Conservation (phyloP, 2,888 invertebrate genomes). For the Iphiclides podalirius region DNA sequence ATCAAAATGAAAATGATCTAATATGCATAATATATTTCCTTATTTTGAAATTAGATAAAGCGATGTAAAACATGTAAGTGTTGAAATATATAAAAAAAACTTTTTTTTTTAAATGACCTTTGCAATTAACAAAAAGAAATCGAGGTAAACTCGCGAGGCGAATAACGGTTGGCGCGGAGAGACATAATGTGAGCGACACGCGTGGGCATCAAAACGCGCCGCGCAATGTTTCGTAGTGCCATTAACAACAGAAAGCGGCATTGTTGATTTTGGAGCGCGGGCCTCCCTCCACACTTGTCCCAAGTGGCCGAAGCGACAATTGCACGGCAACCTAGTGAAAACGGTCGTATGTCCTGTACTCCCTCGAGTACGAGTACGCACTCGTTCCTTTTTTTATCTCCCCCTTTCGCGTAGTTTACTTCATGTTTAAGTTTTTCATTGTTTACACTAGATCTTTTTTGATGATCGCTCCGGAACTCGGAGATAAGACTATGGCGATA, state of each 20-base stretch:
- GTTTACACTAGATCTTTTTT: slow-evolving; percentile 29
- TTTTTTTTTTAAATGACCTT: too few relatives aligned
- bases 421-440: slow-evolving; percentile 35
- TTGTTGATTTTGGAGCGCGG: slow-evolving; percentile 28
- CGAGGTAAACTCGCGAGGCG: too few relatives aligned
- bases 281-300: slow-evolving; percentile 37
- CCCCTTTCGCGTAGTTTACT: slow-evolving; percentile 38
- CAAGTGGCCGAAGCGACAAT: slow-evolving; percentile 50
- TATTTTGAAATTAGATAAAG: too few relatives aligned
- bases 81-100: too few relatives aligned
- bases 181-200: neutral
- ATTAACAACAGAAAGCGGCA: slow-evolving; percentile 19
- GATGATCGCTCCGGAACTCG: slow-evolving; percentile 17
- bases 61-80: too few relatives aligned
- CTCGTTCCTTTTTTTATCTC: slow-evolving; percentile 28
- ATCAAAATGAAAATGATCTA: too few relatives aligned
- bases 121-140: too few relatives aligned
- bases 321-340: slow-evolving; percentile 39
- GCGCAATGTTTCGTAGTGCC: slow-evolving; percentile 12
- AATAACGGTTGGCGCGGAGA: too few relatives aligned
- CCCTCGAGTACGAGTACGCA: slow-evolving; percentile 34
- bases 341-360: slow-evolving; percentile 39
- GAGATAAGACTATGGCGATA: neutral
- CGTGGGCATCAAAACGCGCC: neutral
- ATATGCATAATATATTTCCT: too few relatives aligned